A percentile compares a stretch with the other conserved stretches of the same genome.
Conservation (phyloP, 1,140 invertebrate species). For the Eciton burchellii region DNA sequence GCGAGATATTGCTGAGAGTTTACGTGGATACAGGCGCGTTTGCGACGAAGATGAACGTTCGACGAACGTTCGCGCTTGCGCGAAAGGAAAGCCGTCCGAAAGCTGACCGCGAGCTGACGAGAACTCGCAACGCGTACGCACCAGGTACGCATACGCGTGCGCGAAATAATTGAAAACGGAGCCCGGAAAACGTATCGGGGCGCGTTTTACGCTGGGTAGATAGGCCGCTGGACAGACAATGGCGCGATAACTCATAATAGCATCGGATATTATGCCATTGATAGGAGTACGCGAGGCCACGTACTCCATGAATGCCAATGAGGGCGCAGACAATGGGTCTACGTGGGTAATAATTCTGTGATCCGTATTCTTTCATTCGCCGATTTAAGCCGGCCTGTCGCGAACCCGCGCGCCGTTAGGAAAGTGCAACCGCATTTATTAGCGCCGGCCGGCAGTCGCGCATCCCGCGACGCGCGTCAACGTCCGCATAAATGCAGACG, state of each 20-base stretch:
- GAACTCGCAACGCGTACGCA: conserved; percentile 14
- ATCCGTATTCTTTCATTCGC: conserved; percentile 71
- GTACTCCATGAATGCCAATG: conserved; percentile 76
- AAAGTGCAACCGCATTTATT: conserved; percentile 62
- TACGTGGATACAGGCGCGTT: too few relatives aligned
- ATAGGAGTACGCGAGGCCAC: conserved; percentile 72
- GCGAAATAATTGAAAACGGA: conserved; percentile 43
- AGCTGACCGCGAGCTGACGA: background rate
- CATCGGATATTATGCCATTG: conserved; percentile 76
- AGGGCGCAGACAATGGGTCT: conserved; percentile 73
- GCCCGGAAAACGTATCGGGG: conserved; percentile 51
- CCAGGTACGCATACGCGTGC: background rate
- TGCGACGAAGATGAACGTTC: too few relatives aligned
- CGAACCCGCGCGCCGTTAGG: conserved; percentile 45
- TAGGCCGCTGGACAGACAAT: conserved; percentile 71
- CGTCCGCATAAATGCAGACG: conserved; percentile 52
- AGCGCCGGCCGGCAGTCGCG: conserved; percentile 16
- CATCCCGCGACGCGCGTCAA: conserved; percentile 47
- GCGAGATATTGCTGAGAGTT: too few relatives aligned
- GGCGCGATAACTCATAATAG: conserved; percentile 80
- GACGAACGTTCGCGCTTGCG: too few relatives aligned
- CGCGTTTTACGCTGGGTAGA: conserved; percentile 48
- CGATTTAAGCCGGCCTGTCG: conserved; percentile 66
- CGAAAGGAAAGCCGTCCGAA: too few relatives aligned
- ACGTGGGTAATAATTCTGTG: conserved; percentile 75